Base-by-base conservation (phyloP, 2,113 vertebrate genomes). In the Megatriorchis doriae region DNA sequence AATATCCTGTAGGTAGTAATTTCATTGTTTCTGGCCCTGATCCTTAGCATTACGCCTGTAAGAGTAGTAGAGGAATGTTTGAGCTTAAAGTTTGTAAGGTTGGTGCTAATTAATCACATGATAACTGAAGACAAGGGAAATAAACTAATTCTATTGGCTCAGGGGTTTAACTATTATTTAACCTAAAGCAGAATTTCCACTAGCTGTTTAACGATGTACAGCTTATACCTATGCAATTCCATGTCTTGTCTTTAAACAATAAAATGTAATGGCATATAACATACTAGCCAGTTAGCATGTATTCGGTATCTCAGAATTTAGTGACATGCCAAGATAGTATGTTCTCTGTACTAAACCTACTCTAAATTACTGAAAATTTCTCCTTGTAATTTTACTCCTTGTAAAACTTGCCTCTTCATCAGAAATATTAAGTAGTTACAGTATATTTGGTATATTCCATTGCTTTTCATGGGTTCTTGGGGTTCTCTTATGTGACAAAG, bases 371-470 rank as follows among this genome's bases (percentile, higher is more conserved):
- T 55, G 25, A 47, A 67, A 61, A 21, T 72, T 93, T 52, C 50
- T 52, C 50, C 50, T 52, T 26, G 50, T 26, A 52, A 95, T 93
- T 96, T 97, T 47, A 84, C 87, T 94, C 93, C 72, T 93, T 81
- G 14, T 52, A 31, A 68, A 75, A 42, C 13, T 40, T 59, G 10
- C 10, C 17, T 71, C 36, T 70, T 85, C 9, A 8, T 48, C 36
- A 77, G 18, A 63, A 89, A 65, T 59, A 38, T 4, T 10, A 43
- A 74, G 9, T 27, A 27, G 7, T 32, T 43, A 38, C 2, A 16
- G 19, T 40, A 2, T 40, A 50, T 75, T 94, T 94, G 67, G 47
- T 97, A 77, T 94, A 96, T 97, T 97, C 92, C 59, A 89, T 87
- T 94, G 95, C 88, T 96, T 92, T 97, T 62, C 6, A 1, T 55